Percentiles rank a stretch among this genome's conserved stretches.
Conservation (phyloP, 2,113 vertebrate genomes). For the Rissa tridactyla region DNA sequence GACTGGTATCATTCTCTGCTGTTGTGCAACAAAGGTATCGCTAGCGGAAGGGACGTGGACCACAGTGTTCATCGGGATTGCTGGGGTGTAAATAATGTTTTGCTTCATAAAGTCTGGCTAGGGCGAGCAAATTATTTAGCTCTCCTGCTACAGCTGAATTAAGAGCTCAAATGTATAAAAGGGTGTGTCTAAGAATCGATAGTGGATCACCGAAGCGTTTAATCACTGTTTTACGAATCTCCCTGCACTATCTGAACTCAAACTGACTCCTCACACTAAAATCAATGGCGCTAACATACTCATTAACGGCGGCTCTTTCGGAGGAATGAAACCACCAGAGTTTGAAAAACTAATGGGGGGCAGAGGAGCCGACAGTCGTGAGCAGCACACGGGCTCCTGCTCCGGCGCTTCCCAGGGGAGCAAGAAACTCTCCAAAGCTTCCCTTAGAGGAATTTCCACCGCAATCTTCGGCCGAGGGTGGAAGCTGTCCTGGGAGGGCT, state of each 20-base stretch:
- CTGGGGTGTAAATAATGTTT: conserved; percentile 4
- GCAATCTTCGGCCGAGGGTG: fast-evolving
- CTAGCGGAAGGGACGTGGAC: background rate
- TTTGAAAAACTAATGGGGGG: background rate
- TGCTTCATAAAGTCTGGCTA: background rate
- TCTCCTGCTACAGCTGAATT: background rate
- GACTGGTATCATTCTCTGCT: background rate
- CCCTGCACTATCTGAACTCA: background rate
- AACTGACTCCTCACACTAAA: background rate
- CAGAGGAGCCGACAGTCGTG: background rate
- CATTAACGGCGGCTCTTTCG: background rate
- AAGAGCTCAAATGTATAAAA: background rate
- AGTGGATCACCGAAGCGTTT: background rate
- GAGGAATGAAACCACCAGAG: background rate
- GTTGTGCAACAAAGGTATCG: background rate
- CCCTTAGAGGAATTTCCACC: background rate
- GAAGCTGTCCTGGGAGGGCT: background rate
- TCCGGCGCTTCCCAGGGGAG: background rate
- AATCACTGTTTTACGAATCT: conserved; percentile 44
- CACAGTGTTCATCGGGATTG: background rate
- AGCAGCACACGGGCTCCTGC: background rate
- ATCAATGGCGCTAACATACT: conserved; percentile 8
- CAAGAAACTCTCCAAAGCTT: background rate
- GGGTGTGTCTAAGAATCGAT: background rate
- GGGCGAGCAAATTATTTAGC: background rate